Conservation (phyloP, 1,140 invertebrate species). For the Brachionus sp. region DNA sequence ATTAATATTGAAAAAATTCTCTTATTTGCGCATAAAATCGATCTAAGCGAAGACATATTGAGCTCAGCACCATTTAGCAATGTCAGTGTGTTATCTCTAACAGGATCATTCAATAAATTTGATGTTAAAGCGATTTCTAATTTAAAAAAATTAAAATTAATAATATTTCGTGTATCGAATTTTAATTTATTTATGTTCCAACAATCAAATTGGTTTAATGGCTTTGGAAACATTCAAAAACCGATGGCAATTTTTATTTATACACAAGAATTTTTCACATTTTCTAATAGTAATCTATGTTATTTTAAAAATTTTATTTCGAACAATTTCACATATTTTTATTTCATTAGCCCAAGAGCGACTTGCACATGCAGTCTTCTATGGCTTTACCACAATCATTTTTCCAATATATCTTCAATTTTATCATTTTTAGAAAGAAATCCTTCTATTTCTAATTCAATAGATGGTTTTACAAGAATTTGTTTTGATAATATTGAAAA, state of each 20-base stretch:
- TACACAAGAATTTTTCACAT: not conserved
- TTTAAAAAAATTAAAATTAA: not conserved
- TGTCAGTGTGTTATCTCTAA: not conserved
- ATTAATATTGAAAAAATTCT: not conserved
- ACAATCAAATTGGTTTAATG: not conserved
- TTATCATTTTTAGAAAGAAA: not conserved
- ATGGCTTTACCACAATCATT: not conserved
- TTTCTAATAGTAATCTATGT: not conserved
- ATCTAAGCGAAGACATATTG: not conserved
- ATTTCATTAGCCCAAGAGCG: not conserved
- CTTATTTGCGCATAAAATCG: not conserved
- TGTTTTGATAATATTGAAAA: not conserved
- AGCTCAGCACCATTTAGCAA: not conserved
- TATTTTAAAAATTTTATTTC: not conserved
- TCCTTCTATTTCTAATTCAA: not conserved
- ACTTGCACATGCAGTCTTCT: not conserved
- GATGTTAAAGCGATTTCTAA: not conserved
- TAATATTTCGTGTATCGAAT: not conserved
- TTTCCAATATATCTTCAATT: not conserved
- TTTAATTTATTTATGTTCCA: not conserved
- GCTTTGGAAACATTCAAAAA: not conserved
- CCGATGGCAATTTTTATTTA: not conserved
- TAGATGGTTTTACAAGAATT: not conserved
- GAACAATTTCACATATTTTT: not conserved
- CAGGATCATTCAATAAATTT: not conserved